Base-by-base conservation (phyloP, 2,797 vertebrate species). In the Nannoperca obscura region DNA sequence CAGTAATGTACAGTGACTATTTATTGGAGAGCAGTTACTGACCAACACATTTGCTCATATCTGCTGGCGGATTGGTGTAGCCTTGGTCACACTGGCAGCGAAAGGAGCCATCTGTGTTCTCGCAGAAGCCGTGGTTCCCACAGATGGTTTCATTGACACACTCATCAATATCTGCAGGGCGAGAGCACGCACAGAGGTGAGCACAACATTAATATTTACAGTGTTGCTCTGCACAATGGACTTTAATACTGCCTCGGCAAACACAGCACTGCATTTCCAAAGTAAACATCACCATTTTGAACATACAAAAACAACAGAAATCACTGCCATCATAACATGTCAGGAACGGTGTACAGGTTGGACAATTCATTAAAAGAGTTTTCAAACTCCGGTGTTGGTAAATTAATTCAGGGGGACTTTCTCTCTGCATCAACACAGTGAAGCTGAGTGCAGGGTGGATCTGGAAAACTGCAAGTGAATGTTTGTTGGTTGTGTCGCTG, bases 91-190 rank as follows among this genome's bases (percentile, higher is more conserved):
- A 95, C 47, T 91, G 88, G 84, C 95, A 95, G 66, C 86, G 93
- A 91, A 89, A 95, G 4, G 94, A 94, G 46, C 92, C 92, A 24
- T 92, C 93, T 2, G 91, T 95, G 89, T 95, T 95, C 89, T 95
- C 93, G 36, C 95, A 95, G 88, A 93, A 93, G 74, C 94, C 92
- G 19, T 94, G 85, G 79, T 85, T 88, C 59, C 94, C 94, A 62
- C 95, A 95, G 89, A 95, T 92, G 81, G 92, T 95, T 74, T 92
- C 85, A 49, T 95, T 95, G 66, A 83, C 57, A 38, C 95, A 95
- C 82, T 95, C 94, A 20, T 95, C 92, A 27, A 94, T 85, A 85
- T 95, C 95, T 95, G 87, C 38, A 24, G 38, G 58, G 68, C 11
- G 1, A 72, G 46, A 59, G 83, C 34, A 57, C 78, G 52, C 55